Evolutionary conservation across 2,113 vertebrate genomes (phyloP), one percentile per base, ranked within the genome.

Genomic region (Microtus montanus): DNA sequence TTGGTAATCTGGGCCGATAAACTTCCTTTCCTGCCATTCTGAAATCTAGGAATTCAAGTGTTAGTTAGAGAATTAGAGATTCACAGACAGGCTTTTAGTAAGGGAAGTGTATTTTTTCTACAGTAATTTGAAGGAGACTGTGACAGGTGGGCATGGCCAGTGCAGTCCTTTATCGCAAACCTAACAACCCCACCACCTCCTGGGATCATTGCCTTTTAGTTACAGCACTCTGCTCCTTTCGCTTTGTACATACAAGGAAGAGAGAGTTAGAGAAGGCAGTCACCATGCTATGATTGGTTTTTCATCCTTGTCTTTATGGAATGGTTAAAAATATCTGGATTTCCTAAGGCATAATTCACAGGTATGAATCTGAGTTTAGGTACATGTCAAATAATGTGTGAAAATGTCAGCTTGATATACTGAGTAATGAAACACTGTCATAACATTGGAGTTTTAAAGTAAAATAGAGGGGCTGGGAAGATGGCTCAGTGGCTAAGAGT

Each of bases 321-420:
- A 44, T 80, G 9, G n/a, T 86, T 64, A 82, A 94, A 95, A 89
- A 88, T 77, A 66, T 54, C 35, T 90, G 30, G 24, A 47, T 87
- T 90, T 93, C 26, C 10, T 77, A 77, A 74, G 26, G 11, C 30
- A 70, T 94, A 87, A 64, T 70, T 92, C 64, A 44, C 6, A 90
- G n/a, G 24, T 79, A 68, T 58, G 54, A 47, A 71, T 71, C 52
- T 54, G 49, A 77, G 58, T 94, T 78, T 91, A 70, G 83, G 19
- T 61, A 66, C 73, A 47, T 75, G 33, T 85, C 24, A 73, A 73
- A 66, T 89, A 93, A 58, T 74, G 75, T 24, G 26, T 1, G 2
- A 87, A 74, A 66, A 1, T 5, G 47, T 68, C 28, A 66, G 11
- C 14, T 80, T 89, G 84, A 54, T 33, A 54, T 35, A 82, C 52